Conservation (phyloP, 2,113 vertebrate genomes). For the Zosterops lateralis region DNA sequence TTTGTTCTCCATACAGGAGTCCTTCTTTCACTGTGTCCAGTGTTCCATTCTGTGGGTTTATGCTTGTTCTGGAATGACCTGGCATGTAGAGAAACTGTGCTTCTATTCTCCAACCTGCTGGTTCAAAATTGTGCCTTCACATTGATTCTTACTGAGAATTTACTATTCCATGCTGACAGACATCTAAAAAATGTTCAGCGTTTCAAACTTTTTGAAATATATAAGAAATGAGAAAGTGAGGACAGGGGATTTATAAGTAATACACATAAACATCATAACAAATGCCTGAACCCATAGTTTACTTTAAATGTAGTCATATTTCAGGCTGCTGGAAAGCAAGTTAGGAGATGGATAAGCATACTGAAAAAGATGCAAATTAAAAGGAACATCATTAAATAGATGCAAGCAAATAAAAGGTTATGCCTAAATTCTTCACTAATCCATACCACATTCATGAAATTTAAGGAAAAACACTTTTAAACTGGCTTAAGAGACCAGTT, state of each 20-base stretch:
- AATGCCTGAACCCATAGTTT: neutral
- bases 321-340: neutral
- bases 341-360: neutral
- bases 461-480: neutral
- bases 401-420: neutral
- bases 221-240: neutral
- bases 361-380: neutral
- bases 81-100: neutral
- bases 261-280: neutral
- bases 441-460: neutral
- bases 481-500: neutral
- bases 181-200: neutral
- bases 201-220: neutral
- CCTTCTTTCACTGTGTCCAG: neutral
- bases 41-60: neutral
- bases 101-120: neutral
- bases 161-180: neutral
- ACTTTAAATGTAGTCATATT: neutral
- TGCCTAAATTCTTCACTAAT: neutral
- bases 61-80: neutral
- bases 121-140: neutral
- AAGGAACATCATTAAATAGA: neutral
- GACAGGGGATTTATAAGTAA: neutral
- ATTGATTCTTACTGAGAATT: neutral
- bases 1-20: neutral